Percentiles rank a stretch among this genome's conserved stretches.
Conservation (phyloP, 1,140 invertebrate genomes). For the Camponotus vicinus region DNA sequence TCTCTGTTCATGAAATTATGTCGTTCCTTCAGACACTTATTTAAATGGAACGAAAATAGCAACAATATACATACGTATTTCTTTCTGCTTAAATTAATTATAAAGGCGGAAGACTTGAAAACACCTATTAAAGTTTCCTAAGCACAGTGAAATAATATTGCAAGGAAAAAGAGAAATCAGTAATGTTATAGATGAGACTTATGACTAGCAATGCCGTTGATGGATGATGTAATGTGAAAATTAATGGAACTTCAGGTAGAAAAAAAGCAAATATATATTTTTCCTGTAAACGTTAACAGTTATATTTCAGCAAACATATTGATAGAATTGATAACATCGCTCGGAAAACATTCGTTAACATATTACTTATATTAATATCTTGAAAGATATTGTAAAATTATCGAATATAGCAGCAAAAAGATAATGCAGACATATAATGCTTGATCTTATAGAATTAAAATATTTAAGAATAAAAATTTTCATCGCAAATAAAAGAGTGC, state of each 20-base stretch:
- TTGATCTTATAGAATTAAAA: too few species aligned
- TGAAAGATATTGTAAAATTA: not conserved
- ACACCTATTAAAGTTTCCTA: not conserved
- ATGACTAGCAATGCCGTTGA: not conserved
- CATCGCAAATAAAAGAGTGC: not conserved
- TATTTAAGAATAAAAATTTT: not conserved
- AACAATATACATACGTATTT: not conserved
- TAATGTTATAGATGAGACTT: conserved; percentile 1
- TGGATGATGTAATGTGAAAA: not conserved
- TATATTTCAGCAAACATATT: not conserved
- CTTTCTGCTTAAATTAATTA: not conserved
- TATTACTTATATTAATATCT: not conserved
- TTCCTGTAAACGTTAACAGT: not conserved
- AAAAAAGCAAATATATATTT: not conserved
- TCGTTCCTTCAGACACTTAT: not conserved
- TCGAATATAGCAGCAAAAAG: not conserved
- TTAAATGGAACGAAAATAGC: not conserved
- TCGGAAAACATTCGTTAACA: not conserved
- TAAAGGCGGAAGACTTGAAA: not conserved
- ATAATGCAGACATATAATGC: not conserved
- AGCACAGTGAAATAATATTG: not conserved
- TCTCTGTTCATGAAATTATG: conserved; percentile 17
- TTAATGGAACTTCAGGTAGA: not conserved
- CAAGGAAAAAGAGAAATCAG: not conserved
- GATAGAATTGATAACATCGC: not conserved